Evolutionary conservation across 2,797 vertebrate genomes (phyloP).

Genomic region (Sternotherus odoratus): DNA sequence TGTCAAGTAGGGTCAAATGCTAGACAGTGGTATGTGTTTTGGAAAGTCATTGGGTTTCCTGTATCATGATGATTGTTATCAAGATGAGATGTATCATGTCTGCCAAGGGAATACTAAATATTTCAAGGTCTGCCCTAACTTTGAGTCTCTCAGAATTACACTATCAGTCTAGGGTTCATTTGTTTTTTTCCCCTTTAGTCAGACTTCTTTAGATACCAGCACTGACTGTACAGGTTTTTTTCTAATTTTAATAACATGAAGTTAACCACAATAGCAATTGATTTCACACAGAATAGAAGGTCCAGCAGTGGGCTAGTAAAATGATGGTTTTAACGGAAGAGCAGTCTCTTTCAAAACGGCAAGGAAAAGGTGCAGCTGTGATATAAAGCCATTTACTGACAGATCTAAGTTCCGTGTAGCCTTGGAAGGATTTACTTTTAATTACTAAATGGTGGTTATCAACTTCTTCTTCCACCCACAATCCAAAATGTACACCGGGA

Average conservation of each 20-base stretch:
- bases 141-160: neutral
- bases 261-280: neutral
- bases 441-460: neutral
- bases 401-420: neutral
- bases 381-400: neutral
- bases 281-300: neutral
- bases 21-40: constrained; percentile 23
- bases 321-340: neutral
- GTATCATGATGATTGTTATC: neutral
- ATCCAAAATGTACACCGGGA: neutral
- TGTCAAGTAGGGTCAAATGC: neutral
- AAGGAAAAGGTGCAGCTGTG: neutral
- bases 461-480: neutral
- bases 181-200: neutral
- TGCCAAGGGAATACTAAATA: constrained; percentile 38
- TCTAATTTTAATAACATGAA: neutral
- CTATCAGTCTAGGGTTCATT: no score
- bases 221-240: neutral
- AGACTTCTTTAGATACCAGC: constrained; percentile 3
- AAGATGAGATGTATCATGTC: constrained; percentile 40
- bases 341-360: neutral
- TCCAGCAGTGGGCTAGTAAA: neutral
- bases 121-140: constrained; percentile 31
- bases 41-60: constrained; percentile 38
- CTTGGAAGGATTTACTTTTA: neutral